Conservation (phyloP, 2,797 vertebrate species). For the Rhincodon typus region DNA sequence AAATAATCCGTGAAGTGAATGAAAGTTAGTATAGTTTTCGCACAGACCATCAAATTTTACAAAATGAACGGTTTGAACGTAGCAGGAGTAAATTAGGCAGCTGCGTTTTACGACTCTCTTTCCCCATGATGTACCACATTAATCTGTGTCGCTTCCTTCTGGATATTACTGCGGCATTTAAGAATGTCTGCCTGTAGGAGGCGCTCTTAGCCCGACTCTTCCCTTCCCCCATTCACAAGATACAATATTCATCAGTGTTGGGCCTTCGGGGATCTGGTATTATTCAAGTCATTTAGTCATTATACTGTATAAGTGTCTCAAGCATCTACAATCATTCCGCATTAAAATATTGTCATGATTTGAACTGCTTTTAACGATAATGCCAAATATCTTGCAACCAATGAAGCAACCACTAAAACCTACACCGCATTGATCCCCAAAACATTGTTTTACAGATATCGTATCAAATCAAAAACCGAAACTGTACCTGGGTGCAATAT, state of each 20-base stretch:
- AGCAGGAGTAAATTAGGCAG: constrained; percentile 14
- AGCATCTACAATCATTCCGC: constrained; percentile 20
- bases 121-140: constrained; percentile 25
- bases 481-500: not conserved
- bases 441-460: constrained; percentile 25
- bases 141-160: not conserved
- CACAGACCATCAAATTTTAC: not conserved
- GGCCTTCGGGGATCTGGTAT: constrained; percentile 32
- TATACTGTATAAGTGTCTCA: constrained; percentile 33
- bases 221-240: not conserved
- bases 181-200: not conserved
- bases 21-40: not conserved
- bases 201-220: constrained; percentile 21
- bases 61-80: constrained; percentile 16
- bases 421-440: not conserved
- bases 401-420: not conserved
- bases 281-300: constrained; percentile 36
- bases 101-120: constrained; percentile 32
- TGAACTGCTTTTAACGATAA: constrained; percentile 7
- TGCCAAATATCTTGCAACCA: not conserved
- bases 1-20: not conserved
- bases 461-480: not conserved
- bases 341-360: constrained; percentile 30
- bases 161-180: not conserved
- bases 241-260: not conserved